Evolutionary conservation across 2,888 invertebrate genomes (phyloP).

Genomic region (Vannuccia rotundouncinata): DNA sequence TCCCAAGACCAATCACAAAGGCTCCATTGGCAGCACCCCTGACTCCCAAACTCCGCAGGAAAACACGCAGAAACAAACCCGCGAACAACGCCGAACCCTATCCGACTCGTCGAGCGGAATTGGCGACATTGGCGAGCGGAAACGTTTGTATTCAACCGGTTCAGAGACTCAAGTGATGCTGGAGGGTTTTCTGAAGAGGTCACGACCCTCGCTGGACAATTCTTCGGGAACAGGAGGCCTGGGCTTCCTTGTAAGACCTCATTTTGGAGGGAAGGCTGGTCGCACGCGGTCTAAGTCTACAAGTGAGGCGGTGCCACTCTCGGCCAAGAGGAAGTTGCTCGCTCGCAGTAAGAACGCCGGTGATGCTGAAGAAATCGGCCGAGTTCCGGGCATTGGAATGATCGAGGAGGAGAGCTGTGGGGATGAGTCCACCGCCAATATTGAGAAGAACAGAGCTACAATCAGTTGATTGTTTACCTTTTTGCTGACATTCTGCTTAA

Average conservation of each 20-base stretch:
- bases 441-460: not conserved
- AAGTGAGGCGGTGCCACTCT: not conserved
- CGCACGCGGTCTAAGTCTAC: not conserved
- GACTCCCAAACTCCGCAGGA: too few species aligned
- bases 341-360: not conserved
- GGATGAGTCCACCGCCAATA: not conserved
- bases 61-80: too few species aligned
- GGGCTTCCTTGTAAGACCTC: not conserved
- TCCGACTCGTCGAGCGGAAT: not conserved
- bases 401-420: not conserved
- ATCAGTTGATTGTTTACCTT: not conserved
- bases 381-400: not conserved
- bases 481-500: too few species aligned
- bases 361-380: too few species aligned
- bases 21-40: too few species aligned
- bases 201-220: too few species aligned
- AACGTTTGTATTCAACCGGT: not conserved
- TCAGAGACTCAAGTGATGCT: not conserved
- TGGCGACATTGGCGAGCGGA: not conserved
- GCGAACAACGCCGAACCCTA: not conserved
- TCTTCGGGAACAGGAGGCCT: not conserved
- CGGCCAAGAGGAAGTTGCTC: not conserved
- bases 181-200: too few species aligned
- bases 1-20: too few species aligned
- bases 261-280: too few species aligned